Percentiles rank a stretch among this genome's conserved stretches.
phyloP scores from a whole-genome alignment of 2,113 vertebrate genomes.

The Ceyx melanurus region DNA sequence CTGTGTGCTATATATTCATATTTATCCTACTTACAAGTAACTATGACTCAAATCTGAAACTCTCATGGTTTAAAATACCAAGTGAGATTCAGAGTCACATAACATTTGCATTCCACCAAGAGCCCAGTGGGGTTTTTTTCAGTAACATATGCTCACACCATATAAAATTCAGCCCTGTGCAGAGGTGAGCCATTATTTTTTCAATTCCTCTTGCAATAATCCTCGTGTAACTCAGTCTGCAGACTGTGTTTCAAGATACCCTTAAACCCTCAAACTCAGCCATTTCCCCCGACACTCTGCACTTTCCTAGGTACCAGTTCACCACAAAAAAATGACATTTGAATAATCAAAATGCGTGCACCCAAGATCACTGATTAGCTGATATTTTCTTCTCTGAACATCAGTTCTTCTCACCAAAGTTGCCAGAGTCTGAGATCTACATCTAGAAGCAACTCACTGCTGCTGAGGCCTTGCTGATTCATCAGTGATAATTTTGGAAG shows the following conservation, averaged over 20 bases:
- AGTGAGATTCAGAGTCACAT: conserved; percentile 11
- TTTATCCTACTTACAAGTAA: neutral
- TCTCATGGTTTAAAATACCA: conserved; percentile 29
- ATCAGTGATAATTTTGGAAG: neutral
- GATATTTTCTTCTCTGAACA: neutral
- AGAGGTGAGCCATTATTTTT: neutral
- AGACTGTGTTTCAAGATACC: neutral
- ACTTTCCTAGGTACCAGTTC: neutral
- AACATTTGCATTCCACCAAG: neutral
- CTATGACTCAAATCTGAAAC: conserved; percentile 46
- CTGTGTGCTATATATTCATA: neutral
- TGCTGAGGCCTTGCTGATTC: neutral
- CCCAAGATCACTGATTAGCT: neutral
- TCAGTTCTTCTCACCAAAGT: neutral
- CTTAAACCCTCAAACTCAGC: neutral
- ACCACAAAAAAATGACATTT: neutral
- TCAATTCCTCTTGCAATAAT: neutral
- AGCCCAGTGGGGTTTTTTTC: neutral
- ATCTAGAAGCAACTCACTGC: neutral
- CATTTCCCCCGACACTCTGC: neutral
- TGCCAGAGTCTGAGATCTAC: neutral
- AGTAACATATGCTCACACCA: neutral
- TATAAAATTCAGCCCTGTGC: neutral
- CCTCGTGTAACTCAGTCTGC: neutral
- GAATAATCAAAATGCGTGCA: neutral